Evolutionary conservation across 1,140 invertebrate genomes (phyloP).

Genomic region (Maniola jurtina): DNA sequence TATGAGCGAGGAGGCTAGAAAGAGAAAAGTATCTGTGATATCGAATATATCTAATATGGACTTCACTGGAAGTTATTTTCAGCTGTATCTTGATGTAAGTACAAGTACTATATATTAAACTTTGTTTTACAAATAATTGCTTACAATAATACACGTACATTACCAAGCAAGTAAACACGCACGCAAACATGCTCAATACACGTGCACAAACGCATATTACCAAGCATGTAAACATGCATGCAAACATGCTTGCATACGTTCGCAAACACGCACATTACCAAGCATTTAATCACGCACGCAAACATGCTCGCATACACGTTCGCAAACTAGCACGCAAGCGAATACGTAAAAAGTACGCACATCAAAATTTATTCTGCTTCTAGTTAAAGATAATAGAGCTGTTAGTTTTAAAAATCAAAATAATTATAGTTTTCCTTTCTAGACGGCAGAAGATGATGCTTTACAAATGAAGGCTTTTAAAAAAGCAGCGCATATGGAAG

Average conservation of each 20-base stretch:
- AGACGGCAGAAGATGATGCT: conserved; percentile 70
- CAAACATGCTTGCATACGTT: no score
- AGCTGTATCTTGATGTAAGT: conserved; percentile 82
- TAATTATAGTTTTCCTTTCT: conserved; percentile 24
- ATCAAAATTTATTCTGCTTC: no score
- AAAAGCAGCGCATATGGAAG: conserved; percentile 60
- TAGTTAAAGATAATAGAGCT: neutral
- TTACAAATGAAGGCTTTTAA: conserved; percentile 73
- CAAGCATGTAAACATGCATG: no score
- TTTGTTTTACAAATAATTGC: neutral
- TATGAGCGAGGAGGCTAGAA: conserved; percentile 73
- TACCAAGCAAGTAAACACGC: neutral
- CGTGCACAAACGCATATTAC: no score
- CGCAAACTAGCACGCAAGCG: no score
- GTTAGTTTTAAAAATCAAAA: neutral
- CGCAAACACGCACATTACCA: neutral
- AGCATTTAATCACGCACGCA: neutral
- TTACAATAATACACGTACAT: neutral
- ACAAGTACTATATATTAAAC: neutral
- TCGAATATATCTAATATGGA: conserved; percentile 85
- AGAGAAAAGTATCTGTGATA: conserved; percentile 82
- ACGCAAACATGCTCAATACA: no score
- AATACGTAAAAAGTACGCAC: no score
- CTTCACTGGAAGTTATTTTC: conserved; percentile 84
- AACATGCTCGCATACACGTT: no score